These are phyloP conservation scores for Tupaia chinensis DNA, from an alignment of 2,113 vertebrate species.

Conservation along the genomic window DNA sequence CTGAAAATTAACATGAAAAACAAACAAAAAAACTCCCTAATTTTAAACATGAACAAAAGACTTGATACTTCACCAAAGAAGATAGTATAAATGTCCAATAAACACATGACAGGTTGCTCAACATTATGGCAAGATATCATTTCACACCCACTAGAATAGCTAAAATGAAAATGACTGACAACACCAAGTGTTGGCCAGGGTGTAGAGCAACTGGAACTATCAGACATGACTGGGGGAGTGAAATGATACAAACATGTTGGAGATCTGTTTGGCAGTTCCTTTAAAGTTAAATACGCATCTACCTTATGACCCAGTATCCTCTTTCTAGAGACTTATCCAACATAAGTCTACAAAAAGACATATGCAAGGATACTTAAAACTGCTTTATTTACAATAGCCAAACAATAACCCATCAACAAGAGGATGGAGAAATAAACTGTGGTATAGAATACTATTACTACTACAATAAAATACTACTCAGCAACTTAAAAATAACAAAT, in stretches of 20 bases:
- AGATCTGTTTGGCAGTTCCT: not conserved
- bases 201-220: not conserved
- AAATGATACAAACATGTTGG: rapidly evolving
- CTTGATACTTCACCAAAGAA: not conserved
- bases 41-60: not conserved
- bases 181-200: not conserved
- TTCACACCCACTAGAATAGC: not conserved
- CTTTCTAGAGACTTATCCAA: not conserved
- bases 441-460: no score
- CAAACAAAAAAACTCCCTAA: no score
- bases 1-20: not conserved
- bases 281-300: not conserved
- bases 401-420: not conserved
- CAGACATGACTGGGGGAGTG: rapidly evolving
- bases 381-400: not conserved
- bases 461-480: not conserved
- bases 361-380: not conserved
- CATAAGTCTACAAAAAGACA: not conserved
- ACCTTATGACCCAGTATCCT: not conserved
- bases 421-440: not conserved
- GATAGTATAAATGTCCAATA: not conserved
- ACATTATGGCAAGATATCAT: not conserved
- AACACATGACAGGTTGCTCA: not conserved
- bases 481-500: not conserved
- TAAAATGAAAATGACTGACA: not conserved